Conservation (phyloP, 2,888 invertebrate species). For the Plagodis pulveraria region DNA sequence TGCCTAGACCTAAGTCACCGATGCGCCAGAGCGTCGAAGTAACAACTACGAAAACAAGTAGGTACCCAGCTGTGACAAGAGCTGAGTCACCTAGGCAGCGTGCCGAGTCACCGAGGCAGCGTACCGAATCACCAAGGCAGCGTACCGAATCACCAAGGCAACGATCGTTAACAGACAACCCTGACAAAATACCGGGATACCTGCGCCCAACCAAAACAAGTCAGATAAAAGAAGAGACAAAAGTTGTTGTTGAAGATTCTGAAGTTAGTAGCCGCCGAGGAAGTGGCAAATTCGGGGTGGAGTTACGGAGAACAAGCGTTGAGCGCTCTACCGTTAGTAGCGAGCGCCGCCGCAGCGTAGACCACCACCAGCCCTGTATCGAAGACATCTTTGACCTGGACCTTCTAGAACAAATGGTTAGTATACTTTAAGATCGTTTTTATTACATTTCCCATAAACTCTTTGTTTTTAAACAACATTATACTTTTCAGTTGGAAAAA, state of each 20-base stretch:
- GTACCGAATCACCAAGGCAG: slow-evolving; percentile 55
- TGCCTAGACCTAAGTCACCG: slow-evolving; percentile 58
- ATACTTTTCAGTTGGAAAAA: slow-evolving; percentile 86
- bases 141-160: slow-evolving; percentile 54
- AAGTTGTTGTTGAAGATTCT: slow-evolving; percentile 55
- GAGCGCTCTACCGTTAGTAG: slow-evolving; percentile 76
- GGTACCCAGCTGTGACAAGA: slow-evolving; percentile 52
- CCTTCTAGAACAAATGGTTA: slow-evolving; percentile 89
- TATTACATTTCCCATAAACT: not conserved
- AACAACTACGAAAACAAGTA: slow-evolving; percentile 49
- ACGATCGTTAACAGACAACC: slow-evolving; percentile 49
- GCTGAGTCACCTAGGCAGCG: slow-evolving; percentile 57
- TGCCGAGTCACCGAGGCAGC: slow-evolving; percentile 56
- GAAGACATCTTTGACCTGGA: slow-evolving; percentile 90
- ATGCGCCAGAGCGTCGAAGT: slow-evolving; percentile 52
- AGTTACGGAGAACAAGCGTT: slow-evolving; percentile 84
- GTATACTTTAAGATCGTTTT: slow-evolving; percentile 47
- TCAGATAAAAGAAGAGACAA: slow-evolving; percentile 68
- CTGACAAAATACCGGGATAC: slow-evolving; percentile 67
- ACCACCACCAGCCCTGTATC: slow-evolving; percentile 85
- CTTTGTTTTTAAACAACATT: not conserved
- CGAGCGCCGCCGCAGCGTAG: slow-evolving; percentile 76
- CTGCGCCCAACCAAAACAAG: slow-evolving; percentile 71
- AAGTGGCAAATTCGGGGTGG: slow-evolving; percentile 89
- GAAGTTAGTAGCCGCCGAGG: slow-evolving; percentile 80